These are phyloP conservation scores for Pseudomugil gertrudae DNA, from an alignment of 2,797 vertebrate species.

Conservation along the genomic window DNA sequence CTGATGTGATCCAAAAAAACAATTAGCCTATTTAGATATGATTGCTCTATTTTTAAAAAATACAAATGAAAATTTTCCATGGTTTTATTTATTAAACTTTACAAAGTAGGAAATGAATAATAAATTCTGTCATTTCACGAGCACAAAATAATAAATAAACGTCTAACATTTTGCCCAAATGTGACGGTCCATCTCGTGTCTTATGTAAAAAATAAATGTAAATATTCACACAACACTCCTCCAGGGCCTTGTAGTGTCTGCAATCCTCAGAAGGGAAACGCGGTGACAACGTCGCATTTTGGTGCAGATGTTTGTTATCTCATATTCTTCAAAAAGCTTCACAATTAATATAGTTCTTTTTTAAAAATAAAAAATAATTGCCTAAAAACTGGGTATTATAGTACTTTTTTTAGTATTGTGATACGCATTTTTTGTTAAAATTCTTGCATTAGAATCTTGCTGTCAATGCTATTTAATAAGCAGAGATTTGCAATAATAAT, in stretches of 20 bases:
- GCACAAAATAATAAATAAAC: background rate
- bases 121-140: background rate
- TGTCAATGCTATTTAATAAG: background rate
- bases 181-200: background rate
- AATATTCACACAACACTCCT: slow-evolving; percentile 27
- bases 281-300: slow-evolving; percentile 37
- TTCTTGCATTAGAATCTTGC: no score
- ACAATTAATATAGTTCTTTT: background rate
- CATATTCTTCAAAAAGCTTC: background rate
- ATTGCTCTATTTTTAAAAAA: no score
- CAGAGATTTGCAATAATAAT: background rate
- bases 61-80: background rate
- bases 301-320: slow-evolving; percentile 7
- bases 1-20: no score
- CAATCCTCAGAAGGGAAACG: slow-evolving; percentile 10
- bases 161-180: background rate
- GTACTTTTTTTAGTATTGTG: background rate
- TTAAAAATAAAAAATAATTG: background rate
- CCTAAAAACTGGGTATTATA: background rate
- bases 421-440: background rate
- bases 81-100: slow-evolving; percentile 24
- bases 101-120: background rate
- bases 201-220: slow-evolving; percentile 1
- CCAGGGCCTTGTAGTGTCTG: slow-evolving; percentile 40
- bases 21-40: no score